A percentile compares a stretch with the other conserved stretches of the same genome.
phyloP scores from a whole-genome alignment of 2,797 vertebrate genomes.

The Rhinella marina region DNA sequence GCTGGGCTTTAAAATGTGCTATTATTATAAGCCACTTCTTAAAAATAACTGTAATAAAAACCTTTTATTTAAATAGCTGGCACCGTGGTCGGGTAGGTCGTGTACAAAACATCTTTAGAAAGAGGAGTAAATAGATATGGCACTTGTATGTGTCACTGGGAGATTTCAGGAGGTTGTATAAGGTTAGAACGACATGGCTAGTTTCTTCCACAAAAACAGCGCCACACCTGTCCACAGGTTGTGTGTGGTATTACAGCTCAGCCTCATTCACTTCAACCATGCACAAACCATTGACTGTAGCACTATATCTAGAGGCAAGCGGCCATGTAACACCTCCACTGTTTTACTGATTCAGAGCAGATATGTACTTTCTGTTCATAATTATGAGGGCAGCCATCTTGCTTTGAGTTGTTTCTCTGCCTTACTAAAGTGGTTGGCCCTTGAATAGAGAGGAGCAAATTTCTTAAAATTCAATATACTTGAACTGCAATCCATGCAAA shows the following conservation, averaged over 20 bases:
- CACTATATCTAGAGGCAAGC: no score
- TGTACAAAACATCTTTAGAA: slow-evolving; percentile 7
- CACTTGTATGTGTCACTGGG: neutral
- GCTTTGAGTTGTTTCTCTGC: no score
- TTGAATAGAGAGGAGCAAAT: no score
- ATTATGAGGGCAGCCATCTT: no score
- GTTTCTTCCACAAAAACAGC: neutral
- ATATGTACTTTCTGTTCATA: no score
- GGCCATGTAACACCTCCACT: no score
- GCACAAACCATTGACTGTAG: neutral
- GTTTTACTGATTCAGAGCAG: no score
- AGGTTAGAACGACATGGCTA: neutral
- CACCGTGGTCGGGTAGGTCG: neutral
- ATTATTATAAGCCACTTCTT: slow-evolving; percentile 26
- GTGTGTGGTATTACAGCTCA: neutral
- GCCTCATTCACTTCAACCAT: neutral
- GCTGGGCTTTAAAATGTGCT: neutral
- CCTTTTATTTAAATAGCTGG: slow-evolving; percentile 25
- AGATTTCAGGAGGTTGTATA: neutral
- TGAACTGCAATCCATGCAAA: no score
- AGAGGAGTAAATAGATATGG: slow-evolving; percentile 8
- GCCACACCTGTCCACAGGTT: neutral
- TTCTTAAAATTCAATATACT: no score
- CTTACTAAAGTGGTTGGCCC: no score
- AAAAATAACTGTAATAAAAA: slow-evolving; percentile 16